phyloP scores from a whole-genome alignment of 2,888 invertebrate species.

The Ichneumoninae sp. region DNA sequence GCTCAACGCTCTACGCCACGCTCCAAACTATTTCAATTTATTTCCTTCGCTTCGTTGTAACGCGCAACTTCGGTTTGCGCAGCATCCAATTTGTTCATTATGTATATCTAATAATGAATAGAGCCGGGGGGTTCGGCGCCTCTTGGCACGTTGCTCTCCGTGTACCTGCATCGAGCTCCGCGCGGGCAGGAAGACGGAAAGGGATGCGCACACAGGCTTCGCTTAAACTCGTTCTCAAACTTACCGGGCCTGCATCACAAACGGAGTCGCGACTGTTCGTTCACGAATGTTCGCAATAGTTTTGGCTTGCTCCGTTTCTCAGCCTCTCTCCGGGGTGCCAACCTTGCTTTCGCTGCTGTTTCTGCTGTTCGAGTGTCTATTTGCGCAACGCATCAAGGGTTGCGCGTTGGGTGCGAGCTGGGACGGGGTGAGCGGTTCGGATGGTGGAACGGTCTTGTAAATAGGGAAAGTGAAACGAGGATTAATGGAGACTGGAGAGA shows the following conservation, averaged over 20 bases:
- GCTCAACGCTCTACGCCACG: background rate
- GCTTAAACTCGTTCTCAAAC: constrained; percentile 32
- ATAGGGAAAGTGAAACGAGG: constrained; percentile 36
- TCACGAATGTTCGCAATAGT: constrained; percentile 52
- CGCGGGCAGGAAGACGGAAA: background rate
- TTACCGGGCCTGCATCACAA: constrained; percentile 19
- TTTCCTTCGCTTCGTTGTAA: background rate
- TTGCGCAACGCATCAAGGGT: constrained; percentile 50
- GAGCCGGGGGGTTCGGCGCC: background rate
- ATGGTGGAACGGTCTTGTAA: constrained; percentile 35
- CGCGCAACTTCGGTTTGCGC: background rate
- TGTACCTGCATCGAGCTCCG: constrained; percentile 4
- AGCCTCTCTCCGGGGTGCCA: background rate
- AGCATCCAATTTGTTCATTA: constrained; percentile 4
- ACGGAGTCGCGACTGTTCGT: constrained; percentile 11
- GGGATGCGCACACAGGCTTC: constrained; percentile 39
- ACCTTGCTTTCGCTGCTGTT: constrained; percentile 18
- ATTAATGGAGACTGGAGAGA: background rate
- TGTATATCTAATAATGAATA: constrained; percentile 16
- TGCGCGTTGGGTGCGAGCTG: constrained; percentile 25
- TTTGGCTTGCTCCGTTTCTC: constrained; percentile 22
- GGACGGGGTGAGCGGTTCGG: background rate
- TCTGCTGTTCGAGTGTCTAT: constrained; percentile 41
- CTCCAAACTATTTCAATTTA: background rate
- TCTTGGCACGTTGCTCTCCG: constrained; percentile 17